These are phyloP conservation scores for Drosophila pachea DNA, from an alignment of 1,140 invertebrate genomes.

Conservation along the genomic window DNA sequence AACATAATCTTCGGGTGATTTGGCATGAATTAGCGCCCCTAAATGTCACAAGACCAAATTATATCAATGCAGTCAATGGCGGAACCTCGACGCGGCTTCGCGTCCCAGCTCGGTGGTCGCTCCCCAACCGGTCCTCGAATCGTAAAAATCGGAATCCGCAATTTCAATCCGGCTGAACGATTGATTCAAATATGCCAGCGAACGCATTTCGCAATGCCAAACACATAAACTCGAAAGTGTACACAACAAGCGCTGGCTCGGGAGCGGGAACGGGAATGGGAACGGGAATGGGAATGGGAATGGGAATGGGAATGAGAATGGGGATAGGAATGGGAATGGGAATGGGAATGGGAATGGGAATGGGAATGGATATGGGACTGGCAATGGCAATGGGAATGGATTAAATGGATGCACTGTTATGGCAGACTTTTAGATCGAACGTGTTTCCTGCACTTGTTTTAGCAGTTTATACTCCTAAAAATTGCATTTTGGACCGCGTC, in stretches of 20 bases:
- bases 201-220: constrained; percentile 70
- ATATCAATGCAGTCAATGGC: constrained; percentile 59
- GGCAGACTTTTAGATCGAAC: constrained; percentile 5
- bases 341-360: too few relatives aligned
- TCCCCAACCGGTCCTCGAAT: constrained; percentile 46
- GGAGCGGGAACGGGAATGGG: constrained; percentile 21
- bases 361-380: too few relatives aligned
- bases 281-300: neutral
- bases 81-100: neutral
- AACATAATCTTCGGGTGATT: constrained; percentile 76
- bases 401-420: constrained; percentile 40
- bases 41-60: constrained; percentile 68
- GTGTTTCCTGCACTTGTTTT: constrained; percentile 65
- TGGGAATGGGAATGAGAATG: constrained; percentile 36
- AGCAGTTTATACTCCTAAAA: constrained; percentile 41
- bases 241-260: constrained; percentile 40
- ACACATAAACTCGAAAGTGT: constrained; percentile 60
- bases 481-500: constrained; percentile 58
- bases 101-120: constrained; percentile 7
- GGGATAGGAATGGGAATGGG: too few relatives aligned
- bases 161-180: constrained; percentile 48
- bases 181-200: constrained; percentile 74
- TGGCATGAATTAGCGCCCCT: constrained; percentile 75
- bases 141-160: constrained; percentile 54
- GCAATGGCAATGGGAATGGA: too few relatives aligned